Conservation (phyloP, 2,888 invertebrate genomes). For the Idaea dimidiata region DNA sequence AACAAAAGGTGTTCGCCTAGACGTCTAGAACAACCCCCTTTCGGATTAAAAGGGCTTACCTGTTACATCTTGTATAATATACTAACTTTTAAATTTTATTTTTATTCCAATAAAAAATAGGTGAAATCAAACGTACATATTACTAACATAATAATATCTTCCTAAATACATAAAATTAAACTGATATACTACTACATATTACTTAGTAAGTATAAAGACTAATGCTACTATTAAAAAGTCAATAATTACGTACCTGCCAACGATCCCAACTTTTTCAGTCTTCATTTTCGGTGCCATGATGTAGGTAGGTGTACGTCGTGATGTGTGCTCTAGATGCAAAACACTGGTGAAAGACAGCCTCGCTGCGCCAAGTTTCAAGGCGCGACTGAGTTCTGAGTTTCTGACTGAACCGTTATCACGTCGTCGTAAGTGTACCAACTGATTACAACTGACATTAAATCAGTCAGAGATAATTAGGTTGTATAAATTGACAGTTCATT, state of each 20-base stretch:
- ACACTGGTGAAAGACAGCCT: conserved; percentile 44
- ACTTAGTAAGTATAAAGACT: too few species aligned
- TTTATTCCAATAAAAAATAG: too few species aligned
- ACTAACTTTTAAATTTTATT: too few species aligned
- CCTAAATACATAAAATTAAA: too few species aligned
- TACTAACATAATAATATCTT: too few species aligned
- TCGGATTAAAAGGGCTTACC: too few species aligned
- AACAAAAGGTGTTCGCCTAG: too few species aligned
- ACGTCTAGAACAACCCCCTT: too few species aligned
- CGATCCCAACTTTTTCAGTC: conserved; percentile 86
- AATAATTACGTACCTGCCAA: conserved; percentile 83
- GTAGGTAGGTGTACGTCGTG: conserved; percentile 10
- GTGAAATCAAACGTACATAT: too few species aligned
- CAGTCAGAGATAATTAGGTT: background rate
- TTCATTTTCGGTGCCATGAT: conserved; percentile 64
- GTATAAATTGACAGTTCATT: background rate
- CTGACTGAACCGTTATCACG: conserved; percentile 37
- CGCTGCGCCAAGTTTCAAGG: conserved; percentile 35
- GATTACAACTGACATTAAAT: background rate
- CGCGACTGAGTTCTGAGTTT: conserved; percentile 7
- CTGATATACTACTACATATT: too few species aligned
- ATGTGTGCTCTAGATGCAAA: conserved; percentile 31
- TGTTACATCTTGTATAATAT: too few species aligned
- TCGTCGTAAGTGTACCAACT: conserved; percentile 24
- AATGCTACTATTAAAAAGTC: too few species aligned